Evolutionary conservation across 2,888 invertebrate species (phyloP), one percentile per base, ranked within the genome.

Genomic region (Scaptodrosophila latifasciaeformis): DNA sequence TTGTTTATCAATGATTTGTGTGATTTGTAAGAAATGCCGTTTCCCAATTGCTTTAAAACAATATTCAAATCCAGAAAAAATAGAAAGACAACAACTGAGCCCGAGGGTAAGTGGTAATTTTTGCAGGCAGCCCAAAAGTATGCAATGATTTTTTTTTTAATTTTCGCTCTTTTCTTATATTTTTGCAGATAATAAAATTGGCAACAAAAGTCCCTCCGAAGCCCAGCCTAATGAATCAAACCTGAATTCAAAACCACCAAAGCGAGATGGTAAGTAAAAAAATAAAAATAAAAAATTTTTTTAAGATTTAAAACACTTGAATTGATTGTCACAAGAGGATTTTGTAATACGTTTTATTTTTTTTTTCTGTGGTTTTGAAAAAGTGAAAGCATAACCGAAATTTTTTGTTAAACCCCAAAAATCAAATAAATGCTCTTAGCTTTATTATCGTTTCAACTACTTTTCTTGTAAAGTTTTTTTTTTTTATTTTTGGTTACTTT

Each of bases 71-170:
- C 4, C 7, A 7, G 24, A 24, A 24, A 24, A 7, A 24, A 13
- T 9, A 50, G 18, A 12, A 24, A 24, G 24, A 7, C 3, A 24
- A 34, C 1, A 39, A 24, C 45, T 51, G 44, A 51, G 50, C 48
- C 17, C 9, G 7, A 5, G 3, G 5, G 7, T 7, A 3, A 24
- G 24, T 24, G 4, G 3, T 3, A 12, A 34, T 7, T 30, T 49
- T 31, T 1, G 15, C 7, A 4, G 2, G 15, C 18, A 9, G 60
- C 66, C 66, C 18, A 1, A 63, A 63, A 63, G 64, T 67, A 65
- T 62, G 56, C 66, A 48, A 47, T 17, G 3, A 7, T 9, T 10
- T 34, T 27, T 12, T 3, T 7, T 15, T 3, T 18, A 19, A 29
- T n/a, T 2, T n/a, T 6, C 15, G 18, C 15, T 49, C 7, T 10